Percentiles rank a stretch among this genome's conserved stretches.
These are phyloP conservation scores for Villa cingulata DNA, from an alignment of 2,888 invertebrate species.

Conservation along the genomic window DNA sequence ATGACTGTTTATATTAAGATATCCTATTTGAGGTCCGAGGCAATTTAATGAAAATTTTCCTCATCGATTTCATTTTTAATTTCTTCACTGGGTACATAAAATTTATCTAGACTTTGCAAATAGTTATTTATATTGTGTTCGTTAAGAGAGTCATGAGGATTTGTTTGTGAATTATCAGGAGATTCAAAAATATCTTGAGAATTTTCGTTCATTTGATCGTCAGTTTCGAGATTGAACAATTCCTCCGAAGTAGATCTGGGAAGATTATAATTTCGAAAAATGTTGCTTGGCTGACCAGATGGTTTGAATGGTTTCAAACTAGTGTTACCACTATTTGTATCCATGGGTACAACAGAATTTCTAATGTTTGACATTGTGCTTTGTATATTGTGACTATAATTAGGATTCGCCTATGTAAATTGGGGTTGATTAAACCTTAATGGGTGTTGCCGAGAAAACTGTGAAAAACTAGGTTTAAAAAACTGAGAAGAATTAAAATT, in stretches of 20 bases:
- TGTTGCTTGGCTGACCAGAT: not conserved
- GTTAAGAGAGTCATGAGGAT: not conserved
- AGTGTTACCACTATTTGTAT: not conserved
- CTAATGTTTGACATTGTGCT: too few species aligned
- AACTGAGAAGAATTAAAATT: too few species aligned
- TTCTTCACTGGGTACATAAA: not conserved
- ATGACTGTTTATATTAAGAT: constrained; percentile 1
- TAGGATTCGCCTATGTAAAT: too few species aligned
- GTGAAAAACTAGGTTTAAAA: too few species aligned
- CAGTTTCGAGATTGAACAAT: not conserved
- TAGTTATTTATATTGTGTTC: not conserved
- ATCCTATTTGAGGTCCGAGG: not conserved
- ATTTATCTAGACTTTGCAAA: not conserved
- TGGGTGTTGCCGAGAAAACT: too few species aligned
- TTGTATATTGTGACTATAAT: too few species aligned
- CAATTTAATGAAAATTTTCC: not conserved
- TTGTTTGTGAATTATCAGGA: not conserved
- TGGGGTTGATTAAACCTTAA: too few species aligned
- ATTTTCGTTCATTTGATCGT: not conserved
- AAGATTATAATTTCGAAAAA: too few species aligned
- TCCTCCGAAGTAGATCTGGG: not conserved
- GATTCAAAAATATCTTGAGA: not conserved
- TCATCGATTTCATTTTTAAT: not conserved
- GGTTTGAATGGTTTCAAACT: not conserved
- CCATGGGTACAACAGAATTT: not conserved